Percentiles rank a stretch among this genome's conserved stretches.
Evolutionary conservation across 2,113 vertebrate species (phyloP).

Genomic region (Ciconia boyciana): DNA sequence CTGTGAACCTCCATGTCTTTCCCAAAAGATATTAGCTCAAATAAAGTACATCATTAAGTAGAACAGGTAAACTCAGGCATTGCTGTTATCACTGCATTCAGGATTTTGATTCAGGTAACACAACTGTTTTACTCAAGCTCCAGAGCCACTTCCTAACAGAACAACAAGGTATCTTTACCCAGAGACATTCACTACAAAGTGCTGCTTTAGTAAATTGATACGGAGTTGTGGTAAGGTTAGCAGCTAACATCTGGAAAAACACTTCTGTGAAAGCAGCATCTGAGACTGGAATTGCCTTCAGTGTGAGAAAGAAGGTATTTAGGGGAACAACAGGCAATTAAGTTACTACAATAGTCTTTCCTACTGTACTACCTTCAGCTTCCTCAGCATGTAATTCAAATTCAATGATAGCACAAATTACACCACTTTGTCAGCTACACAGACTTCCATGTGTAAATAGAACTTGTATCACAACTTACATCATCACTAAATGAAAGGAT

Average conservation of each 20-base stretch:
- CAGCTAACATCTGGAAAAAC: background rate
- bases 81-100: too few species aligned
- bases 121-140: background rate
- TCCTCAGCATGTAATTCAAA: background rate
- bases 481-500: background rate
- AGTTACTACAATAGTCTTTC: background rate
- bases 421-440: background rate
- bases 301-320: background rate
- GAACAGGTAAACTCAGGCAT: background rate
- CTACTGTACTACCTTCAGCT: background rate
- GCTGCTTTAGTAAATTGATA: background rate
- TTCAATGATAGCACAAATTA: background rate
- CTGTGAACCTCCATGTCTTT: background rate
- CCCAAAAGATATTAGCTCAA: background rate
- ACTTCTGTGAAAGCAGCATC: background rate
- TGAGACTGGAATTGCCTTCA: background rate
- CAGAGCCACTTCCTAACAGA: background rate
- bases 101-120: background rate
- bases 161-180: background rate
- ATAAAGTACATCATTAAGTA: background rate
- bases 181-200: background rate
- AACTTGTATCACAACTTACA: background rate
- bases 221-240: background rate
- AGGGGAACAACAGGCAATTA: background rate
- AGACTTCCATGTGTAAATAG: background rate